Conservation (phyloP, 2,888 invertebrate species). For the Sericinus montela region DNA sequence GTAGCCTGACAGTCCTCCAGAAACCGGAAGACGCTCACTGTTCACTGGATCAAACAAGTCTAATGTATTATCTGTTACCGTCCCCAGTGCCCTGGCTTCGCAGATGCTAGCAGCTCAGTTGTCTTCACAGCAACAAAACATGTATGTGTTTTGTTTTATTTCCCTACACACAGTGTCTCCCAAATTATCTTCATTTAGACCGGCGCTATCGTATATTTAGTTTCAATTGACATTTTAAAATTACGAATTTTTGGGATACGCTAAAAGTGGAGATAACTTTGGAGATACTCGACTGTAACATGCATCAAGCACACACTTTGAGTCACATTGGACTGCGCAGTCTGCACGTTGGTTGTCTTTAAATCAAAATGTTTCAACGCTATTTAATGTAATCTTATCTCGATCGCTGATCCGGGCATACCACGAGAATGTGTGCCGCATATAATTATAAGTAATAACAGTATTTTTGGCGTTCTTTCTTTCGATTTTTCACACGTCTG, state of each 20-base stretch:
- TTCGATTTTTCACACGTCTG: constrained; percentile 76
- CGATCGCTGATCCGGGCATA: constrained; percentile 69
- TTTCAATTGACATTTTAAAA: neutral
- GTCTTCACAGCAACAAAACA: constrained; percentile 95
- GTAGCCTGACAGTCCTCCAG: constrained; percentile 34
- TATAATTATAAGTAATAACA: constrained; percentile 75
- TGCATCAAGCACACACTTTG: constrained; percentile 71
- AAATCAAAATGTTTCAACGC: constrained; percentile 78
- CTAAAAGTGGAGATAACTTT: constrained; percentile 51
- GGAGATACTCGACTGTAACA: constrained; percentile 56
- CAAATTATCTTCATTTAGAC: constrained; percentile 30
- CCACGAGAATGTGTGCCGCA: constrained; percentile 68
- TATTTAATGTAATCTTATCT: constrained; percentile 74
- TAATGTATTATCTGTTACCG: constrained; percentile 78
- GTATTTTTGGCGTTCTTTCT: constrained; percentile 68
- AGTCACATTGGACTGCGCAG: constrained; percentile 53
- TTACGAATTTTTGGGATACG: neutral
- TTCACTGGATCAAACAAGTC: constrained; percentile 50
- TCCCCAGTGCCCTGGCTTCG: constrained; percentile 97
- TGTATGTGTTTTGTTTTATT: constrained; percentile 86
- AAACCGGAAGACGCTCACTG: constrained; percentile 31
- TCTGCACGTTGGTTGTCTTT: constrained; percentile 69
- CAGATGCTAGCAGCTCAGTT: constrained; percentile 97
- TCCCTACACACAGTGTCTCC: constrained; percentile 51
- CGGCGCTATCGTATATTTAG: neutral